Conservation (phyloP, 2,888 invertebrate species). For the Drosophila niveifrons region DNA sequence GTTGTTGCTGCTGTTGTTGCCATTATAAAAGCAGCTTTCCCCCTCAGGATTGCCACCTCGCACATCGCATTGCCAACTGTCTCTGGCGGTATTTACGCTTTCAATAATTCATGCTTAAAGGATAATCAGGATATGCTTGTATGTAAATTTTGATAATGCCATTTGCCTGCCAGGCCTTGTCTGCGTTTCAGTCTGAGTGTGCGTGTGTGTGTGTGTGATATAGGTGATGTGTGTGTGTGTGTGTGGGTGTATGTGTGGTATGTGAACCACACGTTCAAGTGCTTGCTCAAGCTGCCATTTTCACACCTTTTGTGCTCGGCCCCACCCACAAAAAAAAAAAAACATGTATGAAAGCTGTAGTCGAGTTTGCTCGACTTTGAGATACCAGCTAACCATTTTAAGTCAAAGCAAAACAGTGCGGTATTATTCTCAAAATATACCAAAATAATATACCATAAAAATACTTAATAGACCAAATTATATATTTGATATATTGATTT, state of each 20-base stretch:
- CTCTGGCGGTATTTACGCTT: conserved; percentile 80
- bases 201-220: background rate
- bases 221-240: background rate
- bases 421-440: no score
- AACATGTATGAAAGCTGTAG: no score
- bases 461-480: no score
- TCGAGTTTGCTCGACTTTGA: no score
- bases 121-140: conserved; percentile 81
- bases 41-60: background rate
- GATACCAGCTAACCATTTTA: no score
- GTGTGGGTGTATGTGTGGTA: conserved; percentile 10
- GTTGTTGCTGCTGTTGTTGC: conserved; percentile 19
- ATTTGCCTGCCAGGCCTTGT: conserved; percentile 61
- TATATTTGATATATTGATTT: no score
- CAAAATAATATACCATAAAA: no score
- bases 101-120: conserved; percentile 82
- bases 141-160: conserved; percentile 82
- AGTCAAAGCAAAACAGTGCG: no score
- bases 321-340: background rate
- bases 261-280: conserved; percentile 32
- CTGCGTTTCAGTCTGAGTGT: background rate
- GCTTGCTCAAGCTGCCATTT: conserved; percentile 43
- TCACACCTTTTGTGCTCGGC: conserved; percentile 67
- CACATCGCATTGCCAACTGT: conserved; percentile 39
- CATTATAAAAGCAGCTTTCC: conserved; percentile 38